These are phyloP conservation scores for Plagodis pulveraria DNA, from an alignment of 2,888 invertebrate species.

Conservation along the genomic window DNA sequence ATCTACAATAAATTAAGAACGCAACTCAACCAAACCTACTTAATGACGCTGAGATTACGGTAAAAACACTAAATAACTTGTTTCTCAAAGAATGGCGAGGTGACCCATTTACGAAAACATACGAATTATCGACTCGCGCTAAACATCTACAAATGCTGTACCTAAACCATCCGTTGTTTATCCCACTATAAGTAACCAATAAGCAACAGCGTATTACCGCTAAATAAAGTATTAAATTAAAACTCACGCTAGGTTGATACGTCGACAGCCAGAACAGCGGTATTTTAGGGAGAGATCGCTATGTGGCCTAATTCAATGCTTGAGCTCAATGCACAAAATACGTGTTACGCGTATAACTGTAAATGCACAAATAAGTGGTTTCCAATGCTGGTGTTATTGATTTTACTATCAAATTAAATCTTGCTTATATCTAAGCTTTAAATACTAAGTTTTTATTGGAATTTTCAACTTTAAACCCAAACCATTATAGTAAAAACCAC, in stretches of 20 bases:
- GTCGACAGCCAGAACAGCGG: slow-evolving; percentile 85
- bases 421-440: slow-evolving; percentile 36
- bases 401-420: slow-evolving; percentile 27
- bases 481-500: slow-evolving; percentile 70
- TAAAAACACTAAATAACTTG: slow-evolving; percentile 66
- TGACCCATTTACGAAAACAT: slow-evolving; percentile 85
- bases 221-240: slow-evolving; percentile 57
- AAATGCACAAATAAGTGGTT: slow-evolving; percentile 77
- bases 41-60: slow-evolving; percentile 44
- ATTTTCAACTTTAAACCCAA: slow-evolving; percentile 71
- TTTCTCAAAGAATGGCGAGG: slow-evolving; percentile 80
- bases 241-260: slow-evolving; percentile 83
- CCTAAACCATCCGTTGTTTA: slow-evolving; percentile 55
- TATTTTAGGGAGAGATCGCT: slow-evolving; percentile 86
- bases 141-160: slow-evolving; percentile 66
- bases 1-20: slow-evolving; percentile 36
- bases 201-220: slow-evolving; percentile 37
- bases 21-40: slow-evolving; percentile 40
- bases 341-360: slow-evolving; percentile 85
- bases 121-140: slow-evolving; percentile 78
- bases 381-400: slow-evolving; percentile 39
- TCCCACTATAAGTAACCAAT: slow-evolving; percentile 42
- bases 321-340: slow-evolving; percentile 85
- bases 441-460: slow-evolving; percentile 50
- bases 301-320: slow-evolving; percentile 86